Percentiles rank a stretch among this genome's conserved stretches.
These are phyloP conservation scores for Unio pictorum DNA, from an alignment of 2,888 invertebrate species.

Conservation along the genomic window DNA sequence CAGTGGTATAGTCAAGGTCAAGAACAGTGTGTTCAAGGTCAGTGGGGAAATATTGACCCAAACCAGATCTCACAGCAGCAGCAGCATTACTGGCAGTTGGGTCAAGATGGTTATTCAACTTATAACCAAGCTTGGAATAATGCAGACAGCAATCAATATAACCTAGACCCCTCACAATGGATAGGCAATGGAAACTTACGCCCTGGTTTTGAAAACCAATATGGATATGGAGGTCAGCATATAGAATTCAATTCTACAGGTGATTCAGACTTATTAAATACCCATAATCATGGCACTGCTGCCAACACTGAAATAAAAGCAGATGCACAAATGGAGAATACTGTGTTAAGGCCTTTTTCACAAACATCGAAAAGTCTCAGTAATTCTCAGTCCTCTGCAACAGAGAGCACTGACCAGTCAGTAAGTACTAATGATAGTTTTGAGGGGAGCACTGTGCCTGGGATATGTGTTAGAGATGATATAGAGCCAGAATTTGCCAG, in stretches of 20 bases:
- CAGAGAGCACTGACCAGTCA: slow-evolving; percentile 25
- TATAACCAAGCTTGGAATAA: slow-evolving; percentile 7
- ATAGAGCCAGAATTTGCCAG: slow-evolving; percentile 13
- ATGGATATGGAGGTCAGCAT: too few species aligned
- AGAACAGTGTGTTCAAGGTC: slow-evolving; percentile 8
- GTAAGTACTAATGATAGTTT: slow-evolving; percentile 10
- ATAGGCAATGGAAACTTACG: too few species aligned
- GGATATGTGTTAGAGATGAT: slow-evolving; percentile 32
- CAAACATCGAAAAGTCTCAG: slow-evolving; percentile 2
- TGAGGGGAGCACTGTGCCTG: slow-evolving; percentile 37
- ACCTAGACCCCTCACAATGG: slow-evolving; percentile 10
- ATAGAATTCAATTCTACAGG: too few species aligned
- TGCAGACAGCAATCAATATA: slow-evolving; percentile 2
- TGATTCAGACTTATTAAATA: too few species aligned
- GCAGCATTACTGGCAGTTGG: neutral
- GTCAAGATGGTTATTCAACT: slow-evolving; percentile 8
- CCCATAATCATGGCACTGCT: too few species aligned
- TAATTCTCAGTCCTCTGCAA: slow-evolving; percentile 22
- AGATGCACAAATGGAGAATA: too few species aligned
- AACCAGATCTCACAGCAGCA: slow-evolving; percentile 6
- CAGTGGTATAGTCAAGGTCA: slow-evolving; percentile 17
- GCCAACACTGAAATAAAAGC: too few species aligned
- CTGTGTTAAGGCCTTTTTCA: too few species aligned
- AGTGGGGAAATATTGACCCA: slow-evolving; percentile 3
- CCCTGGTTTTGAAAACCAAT: too few species aligned